Conservation (phyloP, 2,888 invertebrate species). For the Pseudococcus jackbeardsleyi region DNA sequence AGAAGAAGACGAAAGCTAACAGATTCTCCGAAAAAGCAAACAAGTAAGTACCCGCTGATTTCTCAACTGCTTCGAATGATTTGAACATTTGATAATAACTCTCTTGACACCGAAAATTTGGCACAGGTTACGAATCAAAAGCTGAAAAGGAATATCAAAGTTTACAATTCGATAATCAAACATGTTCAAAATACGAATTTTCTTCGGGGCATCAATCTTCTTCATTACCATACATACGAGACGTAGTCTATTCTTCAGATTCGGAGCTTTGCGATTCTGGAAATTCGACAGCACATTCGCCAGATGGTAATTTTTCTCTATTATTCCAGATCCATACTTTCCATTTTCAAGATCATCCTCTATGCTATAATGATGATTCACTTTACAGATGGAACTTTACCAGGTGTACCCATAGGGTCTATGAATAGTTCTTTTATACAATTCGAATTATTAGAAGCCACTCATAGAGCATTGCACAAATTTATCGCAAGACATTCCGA, state of each 20-base stretch:
- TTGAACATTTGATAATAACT: too few relatives aligned
- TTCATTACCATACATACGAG: slow-evolving; percentile 74
- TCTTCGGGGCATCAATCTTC: slow-evolving; percentile 7
- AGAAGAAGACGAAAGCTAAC: slow-evolving; percentile 34
- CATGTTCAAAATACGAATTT: not conserved
- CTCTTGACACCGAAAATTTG: too few relatives aligned
- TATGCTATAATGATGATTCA: not conserved
- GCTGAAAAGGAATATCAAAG: slow-evolving; percentile 1
- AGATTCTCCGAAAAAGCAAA: slow-evolving; percentile 11
- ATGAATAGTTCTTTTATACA: slow-evolving; percentile 75
- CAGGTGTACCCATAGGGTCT: slow-evolving; percentile 66
- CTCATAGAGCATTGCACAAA: slow-evolving; percentile 94
- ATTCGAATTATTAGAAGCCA: slow-evolving; percentile 89
- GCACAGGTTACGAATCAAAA: not conserved
- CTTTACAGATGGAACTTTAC: slow-evolving; percentile 63
- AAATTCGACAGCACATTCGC: slow-evolving; percentile 92
- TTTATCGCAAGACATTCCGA: slow-evolving; percentile 96
- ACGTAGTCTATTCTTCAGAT: slow-evolving; percentile 88
- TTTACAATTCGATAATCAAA: slow-evolving; percentile 28
- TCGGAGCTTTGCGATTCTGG: slow-evolving; percentile 81
- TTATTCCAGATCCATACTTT: slow-evolving; percentile 1
- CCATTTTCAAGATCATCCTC: not conserved
- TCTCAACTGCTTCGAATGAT: too few relatives aligned
- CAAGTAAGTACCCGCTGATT: not conserved
- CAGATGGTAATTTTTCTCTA: slow-evolving; percentile 76